phyloP scores from a whole-genome alignment of 2,888 invertebrate genomes.

The Drosophila hawaiiensis region DNA sequence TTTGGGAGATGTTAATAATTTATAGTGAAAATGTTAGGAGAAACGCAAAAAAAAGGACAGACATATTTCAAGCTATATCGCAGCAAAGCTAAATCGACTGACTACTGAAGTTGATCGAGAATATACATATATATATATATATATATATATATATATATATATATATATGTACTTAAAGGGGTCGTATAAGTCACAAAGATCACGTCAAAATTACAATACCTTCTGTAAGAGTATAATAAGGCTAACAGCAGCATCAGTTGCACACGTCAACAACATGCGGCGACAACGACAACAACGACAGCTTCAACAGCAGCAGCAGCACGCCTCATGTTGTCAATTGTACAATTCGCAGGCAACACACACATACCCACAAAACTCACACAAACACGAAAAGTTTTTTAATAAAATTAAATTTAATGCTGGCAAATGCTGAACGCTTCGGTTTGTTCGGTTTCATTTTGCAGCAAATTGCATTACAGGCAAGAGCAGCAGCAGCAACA shows the following conservation, averaged over 20 bases:
- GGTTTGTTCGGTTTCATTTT: conserved; percentile 70
- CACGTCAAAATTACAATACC: not conserved
- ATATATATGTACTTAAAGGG: not conserved
- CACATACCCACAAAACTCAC: conserved; percentile 25
- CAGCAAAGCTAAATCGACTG: not conserved
- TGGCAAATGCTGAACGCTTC: conserved; percentile 67
- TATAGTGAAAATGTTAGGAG: too few relatives aligned
- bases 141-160: too few relatives aligned
- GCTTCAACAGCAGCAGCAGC: conserved; percentile 40
- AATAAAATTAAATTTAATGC: conserved; percentile 80
- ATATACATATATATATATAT: too few relatives aligned
- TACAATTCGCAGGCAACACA: conserved; percentile 68
- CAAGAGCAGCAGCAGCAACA: conserved; percentile 25
- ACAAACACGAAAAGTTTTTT: conserved; percentile 65
- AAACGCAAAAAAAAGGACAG: not conserved
- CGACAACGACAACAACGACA: conserved; percentile 56
- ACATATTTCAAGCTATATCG: not conserved
- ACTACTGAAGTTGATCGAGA: not conserved
- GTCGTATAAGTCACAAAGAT: not conserved
- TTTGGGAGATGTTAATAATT: too few relatives aligned
- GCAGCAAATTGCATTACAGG: conserved; percentile 76
- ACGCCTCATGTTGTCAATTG: conserved; percentile 76
- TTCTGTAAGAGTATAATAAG: not conserved
- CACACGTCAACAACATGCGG: conserved; percentile 80
- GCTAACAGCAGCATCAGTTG: conserved; percentile 34